Percentiles rank a stretch among this genome's conserved stretches.
Conservation (phyloP, 2,888 invertebrate genomes). For the Cyclophora punctaria region DNA sequence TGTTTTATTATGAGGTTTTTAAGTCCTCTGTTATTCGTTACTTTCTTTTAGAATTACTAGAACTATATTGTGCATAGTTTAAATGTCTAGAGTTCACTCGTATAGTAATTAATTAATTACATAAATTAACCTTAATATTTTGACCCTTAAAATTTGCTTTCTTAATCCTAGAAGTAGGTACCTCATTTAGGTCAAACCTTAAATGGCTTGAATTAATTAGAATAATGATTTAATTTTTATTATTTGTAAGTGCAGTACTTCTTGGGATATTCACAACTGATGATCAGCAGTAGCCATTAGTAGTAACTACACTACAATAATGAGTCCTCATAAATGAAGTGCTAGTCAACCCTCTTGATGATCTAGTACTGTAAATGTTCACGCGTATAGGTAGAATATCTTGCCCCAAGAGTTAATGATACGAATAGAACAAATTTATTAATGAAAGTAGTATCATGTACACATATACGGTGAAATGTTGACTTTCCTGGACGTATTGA, state of each 20-base stretch:
- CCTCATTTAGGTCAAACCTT: conserved; percentile 24
- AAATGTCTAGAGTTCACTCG: background rate
- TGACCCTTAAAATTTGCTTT: conserved; percentile 26
- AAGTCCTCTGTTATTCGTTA: conserved; percentile 4
- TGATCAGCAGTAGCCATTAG: too few relatives aligned
- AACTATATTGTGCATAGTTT: background rate
- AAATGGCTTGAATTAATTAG: conserved; percentile 26
- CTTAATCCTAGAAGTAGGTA: conserved; percentile 24
- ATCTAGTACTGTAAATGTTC: conserved; percentile 26
- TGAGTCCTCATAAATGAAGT: conserved; percentile 23
- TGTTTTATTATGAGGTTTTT: conserved; percentile 1
- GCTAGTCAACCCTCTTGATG: conserved; percentile 40
- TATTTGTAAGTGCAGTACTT: conserved; percentile 33
- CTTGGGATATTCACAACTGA: too few relatives aligned
- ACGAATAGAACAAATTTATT: too few relatives aligned
- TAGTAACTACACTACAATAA: background rate
- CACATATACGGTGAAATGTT: too few relatives aligned
- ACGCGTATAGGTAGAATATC: too few relatives aligned
- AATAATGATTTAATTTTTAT: conserved; percentile 20
- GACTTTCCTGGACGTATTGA: too few relatives aligned
- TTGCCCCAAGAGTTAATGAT: too few relatives aligned
- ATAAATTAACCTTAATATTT: conserved; percentile 29
- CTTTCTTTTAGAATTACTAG: conserved; percentile 4
- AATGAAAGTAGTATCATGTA: too few relatives aligned
- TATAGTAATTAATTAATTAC: too few relatives aligned